Conservation (phyloP, 2,797 vertebrate genomes). For the Meda fulgida region DNA sequence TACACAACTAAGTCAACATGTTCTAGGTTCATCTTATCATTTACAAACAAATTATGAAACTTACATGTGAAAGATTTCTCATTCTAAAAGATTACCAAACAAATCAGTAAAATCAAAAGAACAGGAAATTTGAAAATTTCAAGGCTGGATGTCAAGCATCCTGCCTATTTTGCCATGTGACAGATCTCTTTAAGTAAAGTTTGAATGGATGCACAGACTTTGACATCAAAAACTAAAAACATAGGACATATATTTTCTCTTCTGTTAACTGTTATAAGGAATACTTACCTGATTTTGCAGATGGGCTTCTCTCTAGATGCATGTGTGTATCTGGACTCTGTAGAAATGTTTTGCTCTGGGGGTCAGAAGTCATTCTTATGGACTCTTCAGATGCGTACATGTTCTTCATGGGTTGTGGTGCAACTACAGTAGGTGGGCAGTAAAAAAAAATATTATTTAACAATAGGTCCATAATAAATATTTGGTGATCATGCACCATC, state of each 20-base stretch:
- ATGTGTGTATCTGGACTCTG: slow-evolving; percentile 45
- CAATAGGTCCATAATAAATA: not conserved
- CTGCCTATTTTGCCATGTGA: not conserved
- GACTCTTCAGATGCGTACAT: slow-evolving; percentile 68
- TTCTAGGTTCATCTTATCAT: not conserved
- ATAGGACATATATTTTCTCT: not conserved
- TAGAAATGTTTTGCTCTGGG: slow-evolving; percentile 33
- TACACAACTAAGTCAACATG: not conserved
- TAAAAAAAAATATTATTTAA: not conserved
- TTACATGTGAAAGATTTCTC: not conserved
- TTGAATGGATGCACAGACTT: not conserved
- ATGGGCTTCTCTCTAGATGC: slow-evolving; percentile 30
- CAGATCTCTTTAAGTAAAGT: not conserved
- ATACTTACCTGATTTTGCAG: slow-evolving; percentile 34
- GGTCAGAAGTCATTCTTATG: slow-evolving; percentile 61
- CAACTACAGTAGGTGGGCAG: slow-evolving; percentile 26
- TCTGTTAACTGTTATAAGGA: not conserved
- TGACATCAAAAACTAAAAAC: not conserved
- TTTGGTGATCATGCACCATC: not conserved
- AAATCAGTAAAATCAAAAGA: not conserved
- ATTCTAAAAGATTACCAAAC: not conserved
- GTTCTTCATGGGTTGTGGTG: slow-evolving; percentile 48
- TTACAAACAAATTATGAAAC: no score
- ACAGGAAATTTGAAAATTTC: not conserved
- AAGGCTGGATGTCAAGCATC: no score